Base-by-base conservation (phyloP, 1,140 invertebrate species). In the Philaenus spumarius region DNA sequence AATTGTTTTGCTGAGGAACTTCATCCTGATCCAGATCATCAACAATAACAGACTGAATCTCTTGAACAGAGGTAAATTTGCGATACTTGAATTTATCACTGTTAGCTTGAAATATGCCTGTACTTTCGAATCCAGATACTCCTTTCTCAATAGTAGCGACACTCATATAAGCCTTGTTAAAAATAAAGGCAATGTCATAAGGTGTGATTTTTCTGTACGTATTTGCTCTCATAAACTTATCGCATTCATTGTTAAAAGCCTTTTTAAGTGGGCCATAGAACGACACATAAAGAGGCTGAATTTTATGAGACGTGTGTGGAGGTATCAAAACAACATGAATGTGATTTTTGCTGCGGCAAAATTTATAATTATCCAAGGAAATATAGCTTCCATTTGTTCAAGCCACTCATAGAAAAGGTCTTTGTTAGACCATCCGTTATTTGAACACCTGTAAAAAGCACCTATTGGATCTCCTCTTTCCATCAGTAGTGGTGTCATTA, bases 251-350 rank as follows among this genome's bases (percentile, higher is more conserved):
- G 58, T 70, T 69, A 54, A 72, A 77, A 20, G 69, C 64, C 9
- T 34, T 65, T 66, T 77, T 77, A 4, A 76, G 68, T 19, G 72
- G 67, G 1, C 66, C 67, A 62, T 61, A 72, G 62, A 73, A 68
- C 59, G 50, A 59, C 26, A 58, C 45, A 63, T 73, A 69, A 14
- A 73, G 60, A 9, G 71, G 72, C 57, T 75, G 72, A 14, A 73
- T 53, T 52, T 62, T 64, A 56, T 75, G 69, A 40, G 69, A 67
- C 22, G 65, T 68, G 62, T 75, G 69, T 7, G 69, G 71, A 47
- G 67, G 69, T 45, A 75, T 64, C 19, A 66, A 67, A 39, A 75
- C 40, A 53, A 73, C 39, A 42, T 68, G 53, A 45, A 75, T 69
- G 30, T 70, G 67, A 58, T 67, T 64, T n/a, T n/a, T n/a, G 43